phyloP scores from a whole-genome alignment of 2,797 vertebrate genomes.

The Lagorchestes hirsutus region DNA sequence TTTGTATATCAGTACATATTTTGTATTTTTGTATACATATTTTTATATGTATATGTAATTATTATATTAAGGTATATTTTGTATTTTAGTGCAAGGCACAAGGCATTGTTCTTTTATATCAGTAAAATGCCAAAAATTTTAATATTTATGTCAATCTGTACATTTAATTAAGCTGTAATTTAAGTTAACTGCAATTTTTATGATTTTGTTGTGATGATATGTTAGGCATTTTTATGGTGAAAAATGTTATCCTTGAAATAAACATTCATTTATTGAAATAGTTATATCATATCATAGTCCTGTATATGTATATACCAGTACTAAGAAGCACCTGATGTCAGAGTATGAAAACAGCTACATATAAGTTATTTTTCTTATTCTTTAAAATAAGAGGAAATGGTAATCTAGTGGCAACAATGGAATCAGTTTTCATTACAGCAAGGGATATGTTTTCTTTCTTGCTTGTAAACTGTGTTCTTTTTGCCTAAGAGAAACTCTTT shows the following conservation, averaged over 20 bases:
- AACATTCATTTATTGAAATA: no score
- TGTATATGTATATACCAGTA: background rate
- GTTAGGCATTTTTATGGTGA: background rate
- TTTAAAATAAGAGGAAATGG: background rate
- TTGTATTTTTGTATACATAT: background rate
- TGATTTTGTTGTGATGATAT: background rate
- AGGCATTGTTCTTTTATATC: background rate
- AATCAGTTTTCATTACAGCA: background rate
- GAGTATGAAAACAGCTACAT: background rate
- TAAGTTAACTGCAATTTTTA: background rate
- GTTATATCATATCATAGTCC: no score
- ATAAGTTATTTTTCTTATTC: background rate
- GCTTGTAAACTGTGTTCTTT: background rate
- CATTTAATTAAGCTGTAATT: background rate
- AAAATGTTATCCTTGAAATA: background rate
- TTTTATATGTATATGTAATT: no score
- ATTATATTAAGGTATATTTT: background rate
- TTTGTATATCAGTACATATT: background rate
- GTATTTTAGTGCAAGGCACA: background rate
- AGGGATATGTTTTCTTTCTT: background rate
- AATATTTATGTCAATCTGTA: background rate
- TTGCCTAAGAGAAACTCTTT: background rate
- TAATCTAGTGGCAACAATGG: background rate
- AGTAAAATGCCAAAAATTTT: background rate
- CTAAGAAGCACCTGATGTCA: background rate